Conservation (phyloP, 2,888 invertebrate genomes). For the Ormyrus nitidulus region DNA sequence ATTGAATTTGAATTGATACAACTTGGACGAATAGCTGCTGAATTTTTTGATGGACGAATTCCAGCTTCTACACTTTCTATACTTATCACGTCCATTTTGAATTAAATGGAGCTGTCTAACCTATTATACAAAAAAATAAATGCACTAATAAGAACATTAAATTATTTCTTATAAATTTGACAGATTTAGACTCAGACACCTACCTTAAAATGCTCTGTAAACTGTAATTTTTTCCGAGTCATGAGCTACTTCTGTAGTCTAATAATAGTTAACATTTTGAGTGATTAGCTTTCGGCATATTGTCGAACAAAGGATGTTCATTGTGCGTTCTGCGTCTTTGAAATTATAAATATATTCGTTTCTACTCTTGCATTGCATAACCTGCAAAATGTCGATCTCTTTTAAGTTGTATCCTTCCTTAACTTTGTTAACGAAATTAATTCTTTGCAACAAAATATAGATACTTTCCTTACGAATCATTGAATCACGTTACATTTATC, state of each 20-base stretch:
- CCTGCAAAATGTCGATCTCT: constrained; percentile 24
- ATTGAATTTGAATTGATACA: constrained; percentile 72
- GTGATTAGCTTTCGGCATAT: neutral
- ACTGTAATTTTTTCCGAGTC: constrained; percentile 31
- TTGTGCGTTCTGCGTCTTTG: neutral
- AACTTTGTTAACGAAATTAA: neutral
- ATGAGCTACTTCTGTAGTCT: constrained; percentile 28
- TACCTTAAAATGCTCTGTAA: constrained; percentile 30
- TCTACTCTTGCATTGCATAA: constrained; percentile 39
- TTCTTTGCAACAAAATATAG: neutral
- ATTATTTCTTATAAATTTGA: neutral
- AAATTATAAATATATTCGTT: constrained; percentile 30
- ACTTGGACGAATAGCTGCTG: constrained; percentile 65
- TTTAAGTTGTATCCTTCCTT: neutral
- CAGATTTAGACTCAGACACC: constrained; percentile 5
- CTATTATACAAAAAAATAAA: constrained; percentile 24
- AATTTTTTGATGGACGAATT: constrained; percentile 67
- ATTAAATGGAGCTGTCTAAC: constrained; percentile 12
- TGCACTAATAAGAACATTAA: neutral
- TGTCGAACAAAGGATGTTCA: constrained; percentile 24
- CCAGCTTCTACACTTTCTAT: constrained; percentile 70
- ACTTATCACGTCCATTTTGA: constrained; percentile 70
- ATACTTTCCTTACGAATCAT: neutral
- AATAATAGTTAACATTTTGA: constrained; percentile 8
- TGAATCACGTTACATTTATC: neutral